Evolutionary conservation across 1,140 invertebrate genomes (phyloP), one percentile per base, ranked within the genome.

Genomic region (Epicauta chinensis): DNA sequence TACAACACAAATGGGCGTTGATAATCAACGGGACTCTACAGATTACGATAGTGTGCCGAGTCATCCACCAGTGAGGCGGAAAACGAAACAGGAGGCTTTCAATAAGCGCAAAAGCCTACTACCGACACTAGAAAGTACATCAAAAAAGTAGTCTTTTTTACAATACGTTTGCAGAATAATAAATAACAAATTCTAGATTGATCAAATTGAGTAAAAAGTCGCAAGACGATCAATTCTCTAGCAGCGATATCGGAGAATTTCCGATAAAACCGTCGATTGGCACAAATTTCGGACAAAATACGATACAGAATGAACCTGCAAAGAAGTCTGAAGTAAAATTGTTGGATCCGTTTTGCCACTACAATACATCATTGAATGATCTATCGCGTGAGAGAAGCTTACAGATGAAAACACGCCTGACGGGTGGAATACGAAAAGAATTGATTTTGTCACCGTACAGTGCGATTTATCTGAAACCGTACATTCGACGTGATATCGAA

Each of bases 401-500:
- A 63, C 13, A 67, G 69, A 50, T 71, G 59, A 53, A 64, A n/a
- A 63, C 67, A 16, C 66, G 77, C 55, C 51, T 82, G 7, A 73
- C 77, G 49, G 77, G 79, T 6, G 65, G 68, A 50, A 69, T 71
- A 48, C 72, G 77, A 57, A 70, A 75, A 16, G 68, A 75, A 29
- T 63, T 75, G 29, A 77, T 83, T 55, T 67, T 80, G 31, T 83
- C 81, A 36, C 73, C 80, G 1, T 79, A 82, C 55, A 81, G 77
- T 43, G 79, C 74, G 57, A 81, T 86, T 63, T 68, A 81, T 47
- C 73, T 92, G 15, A 86, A 86, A 65, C 89, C 90, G 3, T 91
- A 82, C 69, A 91, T 92, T 54, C 74, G 83, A 50, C 70, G 84
- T 56, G 87, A 92, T 64, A 68, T 68, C 29, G 71, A 77, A 53